Conservation (phyloP, 2,113 vertebrate species). For the Leucosticte australis region DNA sequence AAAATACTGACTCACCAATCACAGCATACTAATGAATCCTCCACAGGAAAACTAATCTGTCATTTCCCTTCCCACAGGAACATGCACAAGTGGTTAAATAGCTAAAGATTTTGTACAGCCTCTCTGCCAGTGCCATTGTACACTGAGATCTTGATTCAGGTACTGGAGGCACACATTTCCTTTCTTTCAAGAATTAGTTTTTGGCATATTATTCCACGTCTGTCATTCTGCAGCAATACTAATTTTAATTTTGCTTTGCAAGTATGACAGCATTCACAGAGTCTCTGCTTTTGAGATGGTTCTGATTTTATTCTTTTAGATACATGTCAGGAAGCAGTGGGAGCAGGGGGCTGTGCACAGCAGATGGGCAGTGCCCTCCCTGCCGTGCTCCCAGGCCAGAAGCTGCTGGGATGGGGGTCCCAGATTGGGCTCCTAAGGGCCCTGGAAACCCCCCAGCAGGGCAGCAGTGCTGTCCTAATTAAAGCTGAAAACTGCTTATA, state of each 20-base stretch:
- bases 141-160: neutral
- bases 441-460: neutral
- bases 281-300: neutral
- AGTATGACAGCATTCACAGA: neutral
- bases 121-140: neutral
- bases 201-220: neutral
- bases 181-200: neutral
- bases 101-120: neutral
- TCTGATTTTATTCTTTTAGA: neutral
- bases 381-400: neutral
- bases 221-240: neutral
- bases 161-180: neutral
- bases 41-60: conserved; percentile 9
- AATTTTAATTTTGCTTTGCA: neutral
- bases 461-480: neutral
- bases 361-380: neutral
- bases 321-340: neutral
- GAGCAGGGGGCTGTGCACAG: neutral
- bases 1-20: conserved; percentile 7
- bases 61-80: conserved; percentile 14
- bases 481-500: neutral
- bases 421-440: neutral
- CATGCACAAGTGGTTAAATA: neutral
- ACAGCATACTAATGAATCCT: conserved; percentile 22
- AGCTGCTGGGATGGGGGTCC: neutral